A percentile compares a stretch with the other conserved stretches of the same genome.
Conservation (phyloP, 2,113 vertebrate genomes). For the Vulpes vulpes region DNA sequence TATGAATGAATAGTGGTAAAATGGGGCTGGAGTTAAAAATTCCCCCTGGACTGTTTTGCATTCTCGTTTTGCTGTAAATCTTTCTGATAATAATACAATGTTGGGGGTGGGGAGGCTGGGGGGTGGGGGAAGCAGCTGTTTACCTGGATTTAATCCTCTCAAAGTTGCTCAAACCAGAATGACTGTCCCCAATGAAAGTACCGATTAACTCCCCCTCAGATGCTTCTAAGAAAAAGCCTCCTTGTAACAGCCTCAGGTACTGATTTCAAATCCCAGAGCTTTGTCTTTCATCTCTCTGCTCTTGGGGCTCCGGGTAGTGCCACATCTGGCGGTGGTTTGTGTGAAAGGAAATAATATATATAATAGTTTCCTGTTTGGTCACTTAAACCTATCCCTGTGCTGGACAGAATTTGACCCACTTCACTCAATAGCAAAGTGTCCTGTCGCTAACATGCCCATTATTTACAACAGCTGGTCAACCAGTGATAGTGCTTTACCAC, state of each 20-base stretch:
- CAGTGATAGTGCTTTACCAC: background rate
- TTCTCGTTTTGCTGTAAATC: background rate
- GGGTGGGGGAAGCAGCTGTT: background rate
- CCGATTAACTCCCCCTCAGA: background rate
- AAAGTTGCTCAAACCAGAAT: background rate
- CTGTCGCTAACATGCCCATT: background rate
- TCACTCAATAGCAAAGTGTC: background rate
- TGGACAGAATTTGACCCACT: conserved; percentile 66
- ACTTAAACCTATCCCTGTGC: conserved; percentile 45
- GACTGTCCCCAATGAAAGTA: background rate
- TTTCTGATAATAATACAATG: background rate
- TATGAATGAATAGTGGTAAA: background rate
- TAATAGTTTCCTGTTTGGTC: conserved; percentile 80
- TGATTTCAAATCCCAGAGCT: conserved; percentile 40
- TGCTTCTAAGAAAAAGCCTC: background rate
- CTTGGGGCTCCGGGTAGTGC: conserved; percentile 56
- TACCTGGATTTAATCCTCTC: background rate
- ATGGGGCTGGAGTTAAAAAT: background rate
- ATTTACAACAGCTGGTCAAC: background rate
- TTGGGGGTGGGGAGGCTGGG: too few species aligned
- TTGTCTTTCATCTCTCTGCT: conserved; percentile 70
- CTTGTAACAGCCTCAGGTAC: background rate
- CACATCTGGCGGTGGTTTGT: conserved; percentile 78
- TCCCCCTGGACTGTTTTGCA: background rate
- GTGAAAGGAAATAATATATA: conserved; percentile 78